Evolutionary conservation across 1,140 invertebrate species (phyloP), one percentile per base, ranked within the genome.

Genomic region (Ditylenchus dipsaci): DNA sequence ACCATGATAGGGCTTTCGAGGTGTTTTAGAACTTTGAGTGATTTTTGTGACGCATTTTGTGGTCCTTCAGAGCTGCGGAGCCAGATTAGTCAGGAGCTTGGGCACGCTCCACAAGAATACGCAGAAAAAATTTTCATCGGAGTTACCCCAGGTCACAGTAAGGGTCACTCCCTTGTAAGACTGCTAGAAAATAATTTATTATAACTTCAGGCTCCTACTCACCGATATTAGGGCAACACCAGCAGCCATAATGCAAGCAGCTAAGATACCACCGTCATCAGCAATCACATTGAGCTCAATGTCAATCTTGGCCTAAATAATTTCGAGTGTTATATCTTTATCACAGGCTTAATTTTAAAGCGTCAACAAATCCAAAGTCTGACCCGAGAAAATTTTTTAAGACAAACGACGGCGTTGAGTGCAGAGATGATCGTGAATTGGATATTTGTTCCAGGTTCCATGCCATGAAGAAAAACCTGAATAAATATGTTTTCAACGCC

Each of bases 201-300:
- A 38, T 5, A 38, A 38, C n/a, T n/a, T 5, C 33, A 38, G 33
- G 33, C 3, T 38, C 33, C 11, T 38, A 3, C 33, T 38, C 11
- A 11, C 33, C 1, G 49, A 3, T 13, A 29, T 17, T 0, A 26
- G 21, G 8, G 21, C 61, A 43, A 67, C 5, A 65, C 23, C 70
- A 38, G 67, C 43, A 15, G 75, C 73, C 21, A 75, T 53, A 45
- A 67, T 26, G 53, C 62, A 60, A 26, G 68, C 73, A 13, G 73
- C 76, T n/a, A 75, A 45, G 15, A 66, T 60, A 21, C 73, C 73
- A 1, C 73, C 73, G 45, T 75, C 73, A 30, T 75, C 62, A 21
- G 76, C 47, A 26, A 75, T 17, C 27, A 78, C 73, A 23, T 77
- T 75, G 15, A 75, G 38, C n/a, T 77, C 71, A 26, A 75, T 53